Conservation (phyloP, 1,140 invertebrate species). For the Antheraea pernyi region DNA sequence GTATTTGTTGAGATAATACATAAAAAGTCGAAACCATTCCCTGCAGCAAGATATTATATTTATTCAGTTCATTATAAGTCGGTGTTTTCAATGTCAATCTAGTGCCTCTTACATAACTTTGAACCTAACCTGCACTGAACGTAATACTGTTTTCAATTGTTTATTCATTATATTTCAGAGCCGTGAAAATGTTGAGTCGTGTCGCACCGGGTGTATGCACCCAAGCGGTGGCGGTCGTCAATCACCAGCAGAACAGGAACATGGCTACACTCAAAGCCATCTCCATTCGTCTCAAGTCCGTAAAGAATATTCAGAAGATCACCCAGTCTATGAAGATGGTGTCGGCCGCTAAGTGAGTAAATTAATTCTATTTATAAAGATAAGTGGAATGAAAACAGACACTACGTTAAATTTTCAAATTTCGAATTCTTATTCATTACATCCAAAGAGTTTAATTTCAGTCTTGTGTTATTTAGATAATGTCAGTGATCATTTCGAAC, state of each 20-base stretch:
- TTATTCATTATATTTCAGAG: slow-evolving; percentile 50
- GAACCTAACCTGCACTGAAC: slow-evolving; percentile 51
- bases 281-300: slow-evolving; percentile 97
- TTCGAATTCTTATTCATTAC: too few relatives aligned
- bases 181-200: slow-evolving; percentile 73
- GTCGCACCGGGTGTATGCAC: slow-evolving; percentile 66
- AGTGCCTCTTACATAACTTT: slow-evolving; percentile 69
- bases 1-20: slow-evolving; percentile 27
- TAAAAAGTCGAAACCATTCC: slow-evolving; percentile 4
- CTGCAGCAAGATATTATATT: not conserved
- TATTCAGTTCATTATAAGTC: slow-evolving; percentile 1
- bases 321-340: slow-evolving; percentile 99
- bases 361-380: too few relatives aligned
- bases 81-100: slow-evolving; percentile 30
- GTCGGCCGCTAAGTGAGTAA: slow-evolving; percentile 88
- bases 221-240: slow-evolving; percentile 72
- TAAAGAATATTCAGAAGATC: slow-evolving; percentile 99
- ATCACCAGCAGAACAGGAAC: slow-evolving; percentile 86
- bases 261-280: slow-evolving; percentile 99
- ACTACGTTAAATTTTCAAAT: too few relatives aligned
- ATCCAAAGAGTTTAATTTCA: too few relatives aligned
- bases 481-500: too few relatives aligned
- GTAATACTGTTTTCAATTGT: slow-evolving; percentile 21
- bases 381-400: too few relatives aligned
- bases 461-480: too few relatives aligned